Base-by-base conservation (phyloP, 23 tunicate genomes). In the Aplidium turbinatum region DNA sequence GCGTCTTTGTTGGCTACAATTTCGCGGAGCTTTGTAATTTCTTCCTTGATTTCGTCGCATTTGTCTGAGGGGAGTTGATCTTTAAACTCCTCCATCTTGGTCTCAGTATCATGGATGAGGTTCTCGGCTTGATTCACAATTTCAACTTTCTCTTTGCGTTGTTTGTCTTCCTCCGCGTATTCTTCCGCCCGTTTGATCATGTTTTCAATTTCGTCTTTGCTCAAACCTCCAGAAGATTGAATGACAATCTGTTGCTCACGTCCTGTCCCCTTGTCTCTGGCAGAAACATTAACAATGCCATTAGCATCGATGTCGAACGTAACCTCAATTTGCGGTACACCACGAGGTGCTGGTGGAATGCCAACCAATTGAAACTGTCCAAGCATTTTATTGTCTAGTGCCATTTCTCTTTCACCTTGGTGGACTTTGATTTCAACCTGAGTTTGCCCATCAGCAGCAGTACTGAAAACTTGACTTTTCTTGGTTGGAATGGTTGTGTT, bases 281-380 rank as follows among this genome's bases (percentile, higher is more conserved):
- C 92, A n/a, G 72, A 46, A 28, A 85, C 92, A 58, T 85, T 80
- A 0, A 85, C 85, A 33, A 85, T 85, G 20, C 92, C 92, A 73
- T 85, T 85, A 48, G 92, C 92, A 47, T 85, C 92, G 58, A 85
- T 85, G 57, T 85, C 92, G 45, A 85, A 85, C 0, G 92, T 85
- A 21, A 94, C 99, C 66, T 94, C 99, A 38, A 94, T 87, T 38
- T 94, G 99, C 34, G 99, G 99, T 4, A 85, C 92, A n/a, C 92
- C 92, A 16, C 92, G 85, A 20, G 92, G 92, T 46, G 92, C 92
- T 20, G 92, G 92, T 0, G 92, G 92, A 32, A 85, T 80, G 25
- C 85, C 92, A 0, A 80, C 73, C 47, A 85, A 71, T 26, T 84
- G 75, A 53, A 77, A 77, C 36, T 78, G 90, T 26, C 92, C 92